Base-by-base conservation (phyloP, 2,797 vertebrate genomes). In the Takifugu rubripes region DNA sequence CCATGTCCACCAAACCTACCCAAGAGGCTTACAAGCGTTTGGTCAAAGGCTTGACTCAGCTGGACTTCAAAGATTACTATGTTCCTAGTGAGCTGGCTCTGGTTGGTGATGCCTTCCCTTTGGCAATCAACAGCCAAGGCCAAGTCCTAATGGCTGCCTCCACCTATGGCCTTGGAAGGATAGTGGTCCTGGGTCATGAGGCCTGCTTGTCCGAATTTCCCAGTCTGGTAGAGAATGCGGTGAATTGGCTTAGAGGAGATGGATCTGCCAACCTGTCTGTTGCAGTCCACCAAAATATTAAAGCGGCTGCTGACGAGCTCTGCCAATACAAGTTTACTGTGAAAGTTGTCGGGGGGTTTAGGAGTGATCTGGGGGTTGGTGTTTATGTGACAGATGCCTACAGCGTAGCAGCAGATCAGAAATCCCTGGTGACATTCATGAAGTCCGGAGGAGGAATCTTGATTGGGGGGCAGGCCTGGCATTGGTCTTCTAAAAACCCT, bases 371-470 rank as follows among this genome's bases (percentile, higher is more conserved):
- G 2, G 49, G 65, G 3, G 25, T 72, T 1, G 89, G 88, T 0
- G 90, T 92, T 47, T 94, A 92, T 55, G 90, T 93, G 52, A 84
- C 86, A 0, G 68, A 83, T 52, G 90, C 91, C 56, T 93, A 93
- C 57, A 66, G 61, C 0, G 70, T 89, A 0, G 72, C 51, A 0
- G 44, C 24, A 2, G 57, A 86, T 36, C 63, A 48, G 0, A 77
- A 55, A 1, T 74, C 85, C 7, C 76, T 96, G 49, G 84, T 92
- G 61, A 77, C 64, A 0, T 95, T 92, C 50, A 25, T 94, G 54
- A 95, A 93, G 81, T 52, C 64, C 43, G 95, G 95, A 27, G 94
- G 95, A 0, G 94, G 95, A 5, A 84, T 97, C 5, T 84, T 97
- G 11, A 70, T 95, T 2, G 94, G 84, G 0, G 94, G 95, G 2